A percentile compares a stretch with the other conserved stretches of the same genome.
These are phyloP conservation scores for Helicoverpa zea DNA, from an alignment of 1,140 invertebrate genomes.

Conservation along the genomic window DNA sequence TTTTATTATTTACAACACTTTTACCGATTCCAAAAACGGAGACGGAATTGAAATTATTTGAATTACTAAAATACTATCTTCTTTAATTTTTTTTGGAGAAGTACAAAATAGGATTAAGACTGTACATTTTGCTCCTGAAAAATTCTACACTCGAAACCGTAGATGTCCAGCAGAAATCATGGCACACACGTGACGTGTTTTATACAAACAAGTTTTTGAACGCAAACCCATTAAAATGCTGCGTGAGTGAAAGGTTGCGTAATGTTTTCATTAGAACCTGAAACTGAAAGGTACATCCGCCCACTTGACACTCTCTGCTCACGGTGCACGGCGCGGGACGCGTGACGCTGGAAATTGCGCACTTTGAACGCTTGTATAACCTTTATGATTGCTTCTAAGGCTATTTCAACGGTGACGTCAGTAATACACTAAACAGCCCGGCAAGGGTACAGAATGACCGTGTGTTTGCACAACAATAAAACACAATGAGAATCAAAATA, in stretches of 20 bases:
- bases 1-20: too few species aligned
- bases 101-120: too few species aligned
- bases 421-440: conserved; percentile 32
- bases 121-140: too few species aligned
- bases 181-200: conserved; percentile 9
- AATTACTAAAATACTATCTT: too few species aligned
- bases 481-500: conserved; percentile 29
- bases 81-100: too few species aligned
- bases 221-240: conserved; percentile 29
- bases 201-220: conserved; percentile 9
- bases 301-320: conserved; percentile 29
- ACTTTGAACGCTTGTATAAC: conserved; percentile 47
- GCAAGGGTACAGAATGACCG: conserved; percentile 31
- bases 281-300: conserved; percentile 48
- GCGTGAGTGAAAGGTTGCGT: conserved; percentile 35
- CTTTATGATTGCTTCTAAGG: conserved; percentile 44
- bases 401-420: conserved; percentile 38
- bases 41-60: too few species aligned
- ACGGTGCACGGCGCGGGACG: conserved; percentile 39
- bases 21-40: too few species aligned
- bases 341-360: conserved; percentile 49
- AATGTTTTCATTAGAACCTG: conserved; percentile 52
- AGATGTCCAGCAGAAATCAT: not conserved
- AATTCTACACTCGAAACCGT: too few species aligned
- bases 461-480: conserved; percentile 35